Conservation (phyloP, 2,888 invertebrate genomes). For the Imbricaverruca yamaguchii region DNA sequence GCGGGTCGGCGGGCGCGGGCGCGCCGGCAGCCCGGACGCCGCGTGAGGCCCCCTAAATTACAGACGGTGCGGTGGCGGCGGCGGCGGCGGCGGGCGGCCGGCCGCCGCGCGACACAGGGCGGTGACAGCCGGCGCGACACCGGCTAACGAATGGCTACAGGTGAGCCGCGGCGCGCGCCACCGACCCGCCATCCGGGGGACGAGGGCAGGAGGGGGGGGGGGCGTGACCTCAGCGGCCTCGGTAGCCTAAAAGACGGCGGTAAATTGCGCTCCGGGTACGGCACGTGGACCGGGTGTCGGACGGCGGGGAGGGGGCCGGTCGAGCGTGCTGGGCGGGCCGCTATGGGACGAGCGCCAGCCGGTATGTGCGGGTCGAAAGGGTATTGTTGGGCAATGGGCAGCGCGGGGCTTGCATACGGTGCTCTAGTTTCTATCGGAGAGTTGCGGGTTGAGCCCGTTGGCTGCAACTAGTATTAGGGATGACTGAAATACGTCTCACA, state of each 20-base stretch:
- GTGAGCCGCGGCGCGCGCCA: background rate
- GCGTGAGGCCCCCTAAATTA: slow-evolving; percentile 18
- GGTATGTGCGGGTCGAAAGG: too few relatives aligned
- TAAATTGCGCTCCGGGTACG: background rate
- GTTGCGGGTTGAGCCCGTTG: too few relatives aligned
- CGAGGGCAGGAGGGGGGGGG: background rate
- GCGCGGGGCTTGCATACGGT: too few relatives aligned
- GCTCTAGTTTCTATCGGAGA: too few relatives aligned
- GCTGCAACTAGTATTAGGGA: too few relatives aligned
- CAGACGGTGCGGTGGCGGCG: background rate
- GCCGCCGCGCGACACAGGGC: background rate
- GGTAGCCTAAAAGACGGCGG: background rate
- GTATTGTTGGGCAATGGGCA: too few relatives aligned
- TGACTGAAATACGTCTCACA: too few relatives aligned
- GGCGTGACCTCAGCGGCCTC: background rate
- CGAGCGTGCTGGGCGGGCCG: too few relatives aligned
- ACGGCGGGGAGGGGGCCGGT: too few relatives aligned
- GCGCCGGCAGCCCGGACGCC: background rate
- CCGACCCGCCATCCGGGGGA: background rate
- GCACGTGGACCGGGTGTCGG: background rate
- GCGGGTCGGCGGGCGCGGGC: background rate
- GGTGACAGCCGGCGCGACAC: slow-evolving; percentile 6
- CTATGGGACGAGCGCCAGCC: too few relatives aligned
- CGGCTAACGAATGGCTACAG: slow-evolving; percentile 12
- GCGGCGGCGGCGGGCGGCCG: background rate